Evolutionary conservation across 1,140 invertebrate genomes (phyloP), one percentile per base, ranked within the genome.

Genomic region (Apis dorsata): DNA sequence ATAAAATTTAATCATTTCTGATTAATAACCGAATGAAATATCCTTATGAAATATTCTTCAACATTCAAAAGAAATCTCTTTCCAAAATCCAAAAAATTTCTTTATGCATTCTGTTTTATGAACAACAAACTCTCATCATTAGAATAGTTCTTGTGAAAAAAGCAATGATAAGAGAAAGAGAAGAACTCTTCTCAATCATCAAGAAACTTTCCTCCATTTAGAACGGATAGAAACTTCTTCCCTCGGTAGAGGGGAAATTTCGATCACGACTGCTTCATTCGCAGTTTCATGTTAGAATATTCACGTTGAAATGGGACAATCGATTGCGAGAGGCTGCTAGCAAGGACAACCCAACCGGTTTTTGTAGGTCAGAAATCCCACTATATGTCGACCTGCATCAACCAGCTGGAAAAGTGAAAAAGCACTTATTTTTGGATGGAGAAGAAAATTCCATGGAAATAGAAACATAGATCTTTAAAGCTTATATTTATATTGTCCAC

Each of bases 291-390:
- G 55, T 62, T 17, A 11, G 24, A 76, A 68, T 69, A 44, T 81
- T 69, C 21, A 1, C 70, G 34, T 19, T 28, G 12, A 81, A 74
- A 84, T 68, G 15, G 69, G 28, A 84, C 60, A 53, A 84, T 84
- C 70, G 82, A 74, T 84, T 69, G 75, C 24, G 28, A n/a, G 49
- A 7, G 19, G 9, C 28, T 57, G n/a, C 15, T 28, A 53, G 49
- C 60, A 84, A 51, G 34, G 70, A 81, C 60, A 44, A 53, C 15
- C 8, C 60, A 44, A 60, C 15, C 8, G 19, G 11, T 83, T 59
- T 66, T 84, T 72, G 24, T 53, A 21, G 55, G 60, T 78, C 65
- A 60, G 21, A 79, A 71, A 53, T 60, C 65, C 44, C 17, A 79
- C 44, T 12, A 15, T 28, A 53, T 7, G 44, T 70, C 49, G 62